Evolutionary conservation across 64 coral and sea anemone species (phyloP), one percentile per base, ranked within the genome.

Genomic region (Orbicella faveolata): DNA sequence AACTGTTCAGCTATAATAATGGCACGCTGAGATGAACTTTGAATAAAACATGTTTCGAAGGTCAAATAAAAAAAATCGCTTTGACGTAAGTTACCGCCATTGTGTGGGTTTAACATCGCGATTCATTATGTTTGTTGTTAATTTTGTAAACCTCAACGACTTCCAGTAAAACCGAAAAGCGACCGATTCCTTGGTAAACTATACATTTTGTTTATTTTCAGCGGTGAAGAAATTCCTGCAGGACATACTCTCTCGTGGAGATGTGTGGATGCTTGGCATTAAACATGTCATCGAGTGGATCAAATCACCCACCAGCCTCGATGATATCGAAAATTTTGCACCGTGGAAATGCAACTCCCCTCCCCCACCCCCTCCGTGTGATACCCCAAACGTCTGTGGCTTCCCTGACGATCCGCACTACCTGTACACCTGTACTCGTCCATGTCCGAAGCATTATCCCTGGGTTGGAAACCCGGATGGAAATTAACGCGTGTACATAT

Each of bases 251-350:
- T 41, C 90, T 0, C 78, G 63, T 33, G 67, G 84, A 35, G 91
- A 98, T 54, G 93, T 95, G 5, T 98, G 93, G 93, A 78, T 98
- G 72, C 20, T 98, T 73, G 93, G 81, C 2, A 75, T 98, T 36
- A 90, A 90, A 8, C 96, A 95, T n/a, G 94, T 88, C 25, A 88
- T 98, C n/a, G 83, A 92, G 39, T 98, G 96, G 96, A 98, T 98
- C 35, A 88, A 90, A 62, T 83, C 89, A 17, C 96, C 96, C 10
- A 90, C 88, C 16, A 90, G 66, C 16, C 88, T 93, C 19, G 88
- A 95, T 77, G 83, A 95, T n/a, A 93, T 98, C 90, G 63, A 92
- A 19, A 87, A 86, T 62, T 98, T 98, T 41, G 18, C 65, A 1
- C 93, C 96, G 0, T 98, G 96, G 96, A 90, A 85, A 86, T 98